Base-by-base conservation (phyloP, 1,140 invertebrate species). In the Popillia japonica region DNA sequence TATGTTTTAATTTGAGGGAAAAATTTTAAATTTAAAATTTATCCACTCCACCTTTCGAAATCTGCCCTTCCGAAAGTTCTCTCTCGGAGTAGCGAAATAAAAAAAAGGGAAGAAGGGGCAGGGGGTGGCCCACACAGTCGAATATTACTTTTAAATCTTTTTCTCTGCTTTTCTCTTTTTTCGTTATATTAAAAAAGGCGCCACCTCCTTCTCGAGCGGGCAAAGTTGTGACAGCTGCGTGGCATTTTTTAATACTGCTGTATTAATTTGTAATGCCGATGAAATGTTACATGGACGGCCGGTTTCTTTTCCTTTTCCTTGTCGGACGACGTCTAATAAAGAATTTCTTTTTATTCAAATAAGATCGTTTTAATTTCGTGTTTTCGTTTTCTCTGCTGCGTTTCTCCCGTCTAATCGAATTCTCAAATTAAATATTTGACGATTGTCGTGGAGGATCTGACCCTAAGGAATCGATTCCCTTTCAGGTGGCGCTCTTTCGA, bases 1-100 rank as follows among this genome's bases (percentile, higher is more conserved):
- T 78, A 78, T 27, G 72, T 78, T 78, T 78, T 78, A 78, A 78
- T 78, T 78, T 78, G 48, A 22, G 41, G 3, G 48, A 44, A 61
- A 73, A 78, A 78, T 78, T 78, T 78, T 75, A 78, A 78, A 78
- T 78, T 78, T 78, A 73, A 78, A 78, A 78, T 75, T 78, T 78
- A 75, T 41, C 34, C 55, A n/a, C 34, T n/a, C 3, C 6, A 14
- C 6, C 27, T 41, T 27, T 27, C 22, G 40, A 44, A 4, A 34
- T 2, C 0, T 11, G 17, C 23, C 23, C 14, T 22, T 34, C 64
- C 4, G 64, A 34, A 23, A 23, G 17, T 17, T 73, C 40, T 34
- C 27, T 34, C 4, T n/a, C n/a, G n/a, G n/a, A n/a, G n/a, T n/a
- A n/a, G n/a, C n/a, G n/a, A n/a, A n/a, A n/a, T n/a, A n/a, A n/a